Base-by-base conservation (phyloP, 2,797 vertebrate genomes). In the Gephyroberyx darwinii region DNA sequence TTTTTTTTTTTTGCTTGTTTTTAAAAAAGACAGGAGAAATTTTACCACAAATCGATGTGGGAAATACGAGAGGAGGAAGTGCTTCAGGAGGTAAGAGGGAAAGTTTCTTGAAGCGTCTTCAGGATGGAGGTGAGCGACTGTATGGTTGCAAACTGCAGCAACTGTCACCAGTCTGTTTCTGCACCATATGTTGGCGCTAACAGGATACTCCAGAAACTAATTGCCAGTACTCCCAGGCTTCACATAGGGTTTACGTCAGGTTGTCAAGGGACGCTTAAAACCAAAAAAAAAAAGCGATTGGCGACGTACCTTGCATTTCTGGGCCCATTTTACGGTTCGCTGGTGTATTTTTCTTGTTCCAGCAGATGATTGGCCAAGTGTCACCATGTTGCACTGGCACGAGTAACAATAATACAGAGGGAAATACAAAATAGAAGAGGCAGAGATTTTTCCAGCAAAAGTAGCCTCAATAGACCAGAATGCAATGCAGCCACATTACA, bases 401-500 rank as follows among this genome's bases (percentile, higher is more conserved):
- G 65, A 56, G 39, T 12, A 59, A 75, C 50, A 20, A 51, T 17
- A 33, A 41, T 8, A 43, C 13, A 13, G 13, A 43, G 17, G 50
- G 47, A 37, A 61, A 78, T 69, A 14, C 13, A 61, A 82, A 54
- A 17, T 17, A 33, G 41, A 31, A 5, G 65, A 52, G 48, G 39
- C 26, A 52, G 50, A 83, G 73, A 66, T 77, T 35, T 75, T 8
- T 62, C 35, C 70, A 55, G 56, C 53, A 65, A 69, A 30, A 55
- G 17, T 19, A 6, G 47, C 17, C 47, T 48, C 47, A 43, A 5
- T 14, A 43, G 41, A 43, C 12, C 41, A 17, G 20, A 48, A 37
- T 55, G 63, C 37, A 56, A 58, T 43, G 56, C 58, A 58, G 54
- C 64, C 10, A 14, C 33, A 37, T 55, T 57, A 33, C 52, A 30